Conservation (phyloP, 1,140 invertebrate genomes). For the Drosophila burlai region DNA sequence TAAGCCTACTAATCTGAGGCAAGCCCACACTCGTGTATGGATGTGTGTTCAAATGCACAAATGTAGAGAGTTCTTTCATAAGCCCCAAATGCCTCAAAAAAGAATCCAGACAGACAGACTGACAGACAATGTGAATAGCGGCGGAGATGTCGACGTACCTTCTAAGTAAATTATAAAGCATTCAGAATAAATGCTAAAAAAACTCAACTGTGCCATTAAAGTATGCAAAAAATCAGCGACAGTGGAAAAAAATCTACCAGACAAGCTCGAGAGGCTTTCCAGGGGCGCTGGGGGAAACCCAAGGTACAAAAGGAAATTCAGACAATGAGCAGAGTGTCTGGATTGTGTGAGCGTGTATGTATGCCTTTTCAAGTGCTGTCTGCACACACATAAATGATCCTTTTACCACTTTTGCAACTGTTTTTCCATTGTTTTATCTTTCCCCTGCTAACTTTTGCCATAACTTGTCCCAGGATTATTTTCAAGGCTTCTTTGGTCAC, state of each 20-base stretch:
- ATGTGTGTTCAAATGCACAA: background rate
- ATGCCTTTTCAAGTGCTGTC: conserved; percentile 20
- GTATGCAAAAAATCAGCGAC: conserved; percentile 59
- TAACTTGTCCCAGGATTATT: conserved; percentile 8
- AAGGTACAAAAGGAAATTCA: conserved; percentile 40
- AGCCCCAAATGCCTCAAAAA: conserved; percentile 35
- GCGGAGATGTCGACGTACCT: conserved; percentile 51
- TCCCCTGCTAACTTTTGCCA: background rate
- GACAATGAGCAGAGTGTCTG: conserved; percentile 59
- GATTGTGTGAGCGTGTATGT: conserved; percentile 1
- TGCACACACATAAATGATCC: conserved; percentile 5
- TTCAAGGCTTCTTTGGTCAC: conserved; percentile 1
- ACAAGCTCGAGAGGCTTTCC: conserved; percentile 22
- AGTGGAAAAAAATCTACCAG: conserved; percentile 27
- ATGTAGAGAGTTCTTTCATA: conserved; percentile 36
- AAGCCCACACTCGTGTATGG: background rate
- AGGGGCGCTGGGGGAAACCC: conserved; percentile 1
- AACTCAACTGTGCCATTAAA: conserved; percentile 17
- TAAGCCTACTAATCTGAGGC: conserved; percentile 61
- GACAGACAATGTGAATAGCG: conserved; percentile 57
- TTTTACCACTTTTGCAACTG: conserved; percentile 13
- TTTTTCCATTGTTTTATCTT: conserved; percentile 18
- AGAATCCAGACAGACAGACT: conserved; percentile 30
- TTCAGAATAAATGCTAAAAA: conserved; percentile 40
- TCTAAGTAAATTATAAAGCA: conserved; percentile 73